Conservation (phyloP, 2,797 vertebrate genomes). For the Bradypodion pumilum region DNA sequence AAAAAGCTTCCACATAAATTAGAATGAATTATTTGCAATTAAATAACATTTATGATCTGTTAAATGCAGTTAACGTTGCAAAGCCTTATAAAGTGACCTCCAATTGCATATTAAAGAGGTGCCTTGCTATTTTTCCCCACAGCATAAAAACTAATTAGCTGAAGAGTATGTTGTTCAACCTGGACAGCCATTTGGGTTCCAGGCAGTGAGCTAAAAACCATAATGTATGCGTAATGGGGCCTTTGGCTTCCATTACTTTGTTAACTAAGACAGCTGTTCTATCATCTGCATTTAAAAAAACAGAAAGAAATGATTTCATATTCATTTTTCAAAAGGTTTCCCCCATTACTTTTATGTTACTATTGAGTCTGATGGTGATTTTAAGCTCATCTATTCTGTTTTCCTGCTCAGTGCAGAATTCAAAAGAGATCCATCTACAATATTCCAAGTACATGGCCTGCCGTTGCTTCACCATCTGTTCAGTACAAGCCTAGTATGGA, state of each 20-base stretch:
- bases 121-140: slow-evolving; percentile 34
- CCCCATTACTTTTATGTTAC: neutral
- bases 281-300: neutral
- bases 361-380: neutral
- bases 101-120: slow-evolving; percentile 58
- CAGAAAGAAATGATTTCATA: neutral
- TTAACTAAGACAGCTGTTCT: neutral
- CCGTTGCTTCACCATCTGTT: neutral
- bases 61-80: slow-evolving; percentile 65
- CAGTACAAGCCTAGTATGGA: neutral
- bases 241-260: slow-evolving; percentile 39
- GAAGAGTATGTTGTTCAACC: slow-evolving; percentile 33
- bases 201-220: slow-evolving; percentile 53
- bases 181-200: slow-evolving; percentile 38
- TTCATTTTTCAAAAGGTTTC: neutral
- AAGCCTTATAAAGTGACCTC: slow-evolving; percentile 55
- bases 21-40: slow-evolving; percentile 60
- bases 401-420: neutral
- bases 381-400: neutral
- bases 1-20: slow-evolving; percentile 42
- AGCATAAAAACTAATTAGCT: slow-evolving; percentile 51
- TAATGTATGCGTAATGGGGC: neutral
- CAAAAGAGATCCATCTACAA: neutral
- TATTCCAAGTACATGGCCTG: too few relatives aligned
- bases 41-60: slow-evolving; percentile 61